Base-by-base conservation (phyloP, 2,797 vertebrate species). In the Mus minutoides region DNA sequence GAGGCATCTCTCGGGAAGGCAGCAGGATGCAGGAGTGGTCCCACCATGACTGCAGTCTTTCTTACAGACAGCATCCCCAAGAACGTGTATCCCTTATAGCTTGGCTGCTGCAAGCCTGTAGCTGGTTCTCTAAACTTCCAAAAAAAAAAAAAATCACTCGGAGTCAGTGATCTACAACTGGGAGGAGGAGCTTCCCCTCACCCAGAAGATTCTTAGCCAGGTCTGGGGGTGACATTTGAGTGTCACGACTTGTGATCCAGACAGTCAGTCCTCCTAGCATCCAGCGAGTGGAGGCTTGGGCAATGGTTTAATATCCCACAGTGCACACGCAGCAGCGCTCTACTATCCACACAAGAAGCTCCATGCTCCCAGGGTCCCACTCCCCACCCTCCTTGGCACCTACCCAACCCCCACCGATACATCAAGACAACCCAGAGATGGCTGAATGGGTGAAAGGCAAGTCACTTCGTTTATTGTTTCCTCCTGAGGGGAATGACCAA, bases 381-480 rank as follows among this genome's bases (percentile, higher is more conserved):
- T 82, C 92, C 96, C 94, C 9, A 3, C 2, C 0, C 1, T 12
- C 49, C 78, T 40, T 1, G 6, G 0, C 13, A 14, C 11, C 6
- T 8, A 8, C 21, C 40, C 52, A 76, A 22, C 22, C 77, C 75
- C 54, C 31, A 89, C 94, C 95, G 96, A 82, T 92, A 97, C 96
- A 97, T 98, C 97, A 98, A 98, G 98, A 98, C 99, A 98, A 99
- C 99, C 98, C 99, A 98, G 98, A 97, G 98, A 97, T 97, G 96
- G 98, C 98, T 97, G 98, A 95, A 98, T 83, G 98, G 98, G 99
- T 98, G 98, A 98, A 97, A 99, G 98, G 98, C 98, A 98, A 99
- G 98, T 95, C 96, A 98, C 98, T 97, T 98, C 98, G 94, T 99
- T 99, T 99, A 99, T 98, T 98, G 99, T 99, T 99, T 99, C 99